Evolutionary conservation across 2,888 invertebrate genomes (phyloP), one percentile per base, ranked within the genome.

Genomic region (Dryococelus australis): DNA sequence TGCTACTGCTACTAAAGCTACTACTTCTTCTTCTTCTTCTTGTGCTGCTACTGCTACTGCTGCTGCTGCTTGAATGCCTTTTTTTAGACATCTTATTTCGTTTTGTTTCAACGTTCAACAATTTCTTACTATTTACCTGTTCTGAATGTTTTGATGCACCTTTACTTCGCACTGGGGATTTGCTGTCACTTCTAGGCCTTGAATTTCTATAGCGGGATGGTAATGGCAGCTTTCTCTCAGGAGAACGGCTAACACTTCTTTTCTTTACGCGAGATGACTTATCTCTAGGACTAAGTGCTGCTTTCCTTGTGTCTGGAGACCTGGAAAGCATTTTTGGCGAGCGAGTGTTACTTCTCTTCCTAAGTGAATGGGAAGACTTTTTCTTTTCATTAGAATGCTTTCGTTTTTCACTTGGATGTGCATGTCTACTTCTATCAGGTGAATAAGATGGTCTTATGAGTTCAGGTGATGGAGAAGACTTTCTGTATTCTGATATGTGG

Each of bases 11-110:
- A n/a, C 65, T 43, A 26, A 53, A 78, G 35, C 87, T 87, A 20
- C n/a, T 51, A 43, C 86, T 87, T 2, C 65, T 65, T 10, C 65
- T 65, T 0, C 10, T 65, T 5, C 65, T 43, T 20, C 51, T 35
- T n/a, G 86, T 87, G 10, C 81, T 78, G 51, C 84, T 85, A 26
- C 86, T 86, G 20, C 87, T 85, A 43, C 81, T 87, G 53, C 85
- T 51, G 9, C 51, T 65, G 26, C 47, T 65, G n/a, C 65, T 65
- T 20, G 65, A 65, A 24, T n/a, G 65, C 16, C 65, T 65, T 27
- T 81, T 51, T 81, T 27, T 81, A 51, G 13, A 79, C 85, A 85
- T 2, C 51, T n/a, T 85, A n/a, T 78, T 65, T n/a, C 35, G 43
- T 85, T 53, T 28, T 85, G 35, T 79, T 81, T 43, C 78, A 79